Evolutionary conservation across 1,140 invertebrate genomes (phyloP), one percentile per base, ranked within the genome.

Genomic region (Drosophila orosa): DNA sequence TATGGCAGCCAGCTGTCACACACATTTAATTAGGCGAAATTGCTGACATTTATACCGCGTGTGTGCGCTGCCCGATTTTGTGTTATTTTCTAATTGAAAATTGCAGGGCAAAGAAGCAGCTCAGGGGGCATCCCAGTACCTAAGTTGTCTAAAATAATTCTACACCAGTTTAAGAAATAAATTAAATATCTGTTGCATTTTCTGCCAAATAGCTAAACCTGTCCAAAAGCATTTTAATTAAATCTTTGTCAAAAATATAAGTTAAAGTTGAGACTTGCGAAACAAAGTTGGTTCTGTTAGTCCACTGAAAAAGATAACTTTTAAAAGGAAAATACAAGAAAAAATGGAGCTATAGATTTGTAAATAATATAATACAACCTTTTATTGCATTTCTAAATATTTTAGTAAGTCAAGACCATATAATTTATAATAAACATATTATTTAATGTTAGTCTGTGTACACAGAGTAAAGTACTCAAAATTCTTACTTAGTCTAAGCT

Each of bases 1-100:
- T 78, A 79, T 72, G 61, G 56, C 80, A 57, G 74, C 12, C 74
- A 60, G 50, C 57, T 77, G 74, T 68, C 56, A 78, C 57, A 78
- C 63, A 78, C 52, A 69, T 76, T 74, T 86, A 86, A 86, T 86
- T 87, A 82, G 78, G 78, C 69, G 59, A 77, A 86, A 82, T 87
- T 81, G 71, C 62, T 24, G 57, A 40, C 47, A 77, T 60, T 68
- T 67, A 62, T 62, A 42, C 40, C 19, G 31, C 31, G 50, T 35
- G 13, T 22, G 24, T 54, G 37, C 24, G 31, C 24, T 59, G 17
- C 45, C 22, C 31, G 31, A 25, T 63, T 58, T 67, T 25, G 45
- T 25, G 39, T 54, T 17, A 27, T 33, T 22, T 67, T 54, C 55
- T 75, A 75, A 75, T 75, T 75, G 61, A 67, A 75, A 75, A 37